These are phyloP conservation scores for Sakesphorus luctuosus DNA, from an alignment of 2,113 vertebrate species.

Conservation along the genomic window DNA sequence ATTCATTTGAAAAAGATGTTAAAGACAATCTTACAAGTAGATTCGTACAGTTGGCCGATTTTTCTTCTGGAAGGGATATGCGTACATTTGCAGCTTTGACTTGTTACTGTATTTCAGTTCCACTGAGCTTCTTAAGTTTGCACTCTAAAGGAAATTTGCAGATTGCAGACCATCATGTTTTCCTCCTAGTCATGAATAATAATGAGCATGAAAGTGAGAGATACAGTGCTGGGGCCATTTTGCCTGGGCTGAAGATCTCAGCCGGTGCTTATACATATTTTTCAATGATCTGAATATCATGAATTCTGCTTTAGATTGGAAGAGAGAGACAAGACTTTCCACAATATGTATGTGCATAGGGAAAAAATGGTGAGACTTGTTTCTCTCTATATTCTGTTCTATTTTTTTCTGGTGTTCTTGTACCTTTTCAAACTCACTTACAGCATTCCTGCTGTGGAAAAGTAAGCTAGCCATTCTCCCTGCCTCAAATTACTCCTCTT, in stretches of 20 bases:
- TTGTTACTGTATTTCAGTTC: constrained; percentile 48
- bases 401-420: constrained; percentile 33
- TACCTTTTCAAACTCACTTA: constrained; percentile 50
- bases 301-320: constrained; percentile 49
- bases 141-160: constrained; percentile 68
- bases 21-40: constrained; percentile 75
- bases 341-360: constrained; percentile 28
- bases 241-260: constrained; percentile 55
- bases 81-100: background rate
- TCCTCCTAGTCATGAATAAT: constrained; percentile 66
- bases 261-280: constrained; percentile 45
- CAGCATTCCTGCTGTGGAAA: constrained; percentile 14
- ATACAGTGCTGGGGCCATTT: constrained; percentile 58
- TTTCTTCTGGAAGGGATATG: background rate
- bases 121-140: constrained; percentile 38
- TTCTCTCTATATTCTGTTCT: constrained; percentile 15
- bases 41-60: constrained; percentile 27
- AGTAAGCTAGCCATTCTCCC: background rate
- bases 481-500: constrained; percentile 21
- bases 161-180: constrained; percentile 66
- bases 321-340: constrained; percentile 39
- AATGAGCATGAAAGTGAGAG: constrained; percentile 55
- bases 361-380: background rate
- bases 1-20: constrained; percentile 70
- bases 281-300: constrained; percentile 65